Evolutionary conservation across 2,113 vertebrate genomes (phyloP), one percentile per base, ranked within the genome.

Genomic region (Sylvietta virens): DNA sequence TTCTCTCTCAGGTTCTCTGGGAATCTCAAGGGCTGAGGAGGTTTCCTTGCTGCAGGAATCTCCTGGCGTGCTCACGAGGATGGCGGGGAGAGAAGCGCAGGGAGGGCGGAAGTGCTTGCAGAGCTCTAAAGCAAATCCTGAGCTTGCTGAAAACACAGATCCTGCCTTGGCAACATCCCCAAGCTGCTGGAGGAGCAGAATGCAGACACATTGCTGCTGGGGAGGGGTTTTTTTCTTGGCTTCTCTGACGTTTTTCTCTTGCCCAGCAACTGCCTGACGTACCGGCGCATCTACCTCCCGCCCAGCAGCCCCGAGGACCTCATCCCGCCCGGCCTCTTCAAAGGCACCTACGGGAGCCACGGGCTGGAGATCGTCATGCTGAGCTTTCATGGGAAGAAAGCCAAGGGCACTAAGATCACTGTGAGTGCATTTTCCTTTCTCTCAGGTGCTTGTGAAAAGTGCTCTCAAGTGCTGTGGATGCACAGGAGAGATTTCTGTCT

Each of bases 331-430:
- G 99, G 99, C 53, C 99, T 99, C 85, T 99, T 99, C 97, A 99
- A 99, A 94, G 99, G 99, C 47, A 99, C 99, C 3, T 99, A 99
- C 0, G 99, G 99, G 53, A 99, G 99, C 97, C 99, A 99, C 0
- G 99, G 99, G 26, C 98, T 99, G 92, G 99, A 99, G 98, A 99
- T 99, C 1, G 99, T 99, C 92, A 99, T 99, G 99, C 97, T 99
- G 44, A 99, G 99, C 97, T 99, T 99, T 80, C 99, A 99, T 1
- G 98, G 98, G 24, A 97, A 24, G 15, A 97, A 96, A 8, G 99
- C 99, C 20, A 98, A 98, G 90, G 99, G 98, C 64, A 99, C 99
- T 12, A 99, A 99, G 97, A 99, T 99, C 95, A 99, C 99, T 0
- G 99, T 99, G 93, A 98, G 98, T 94, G 47, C 7, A 0, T 50